Percentiles rank a stretch among this genome's conserved stretches.
Conservation (phyloP, 1,140 invertebrate genomes). For the Panulirus ornatus region DNA sequence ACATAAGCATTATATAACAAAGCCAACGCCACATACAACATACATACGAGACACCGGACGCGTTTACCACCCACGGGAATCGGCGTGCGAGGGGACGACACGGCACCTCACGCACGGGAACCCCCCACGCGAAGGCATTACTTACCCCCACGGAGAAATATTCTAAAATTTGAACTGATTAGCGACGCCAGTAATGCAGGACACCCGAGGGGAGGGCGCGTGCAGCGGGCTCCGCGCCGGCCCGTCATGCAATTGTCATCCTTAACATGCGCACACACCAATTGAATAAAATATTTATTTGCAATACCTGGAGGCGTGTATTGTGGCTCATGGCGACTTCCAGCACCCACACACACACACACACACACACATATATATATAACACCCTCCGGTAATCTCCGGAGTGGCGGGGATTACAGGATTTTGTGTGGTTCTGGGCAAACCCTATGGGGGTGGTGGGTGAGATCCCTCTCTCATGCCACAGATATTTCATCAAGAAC, state of each 20-base stretch:
- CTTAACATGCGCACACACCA: neutral
- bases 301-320: neutral
- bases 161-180: conserved; percentile 45
- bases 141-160: conserved; percentile 40
- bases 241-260: neutral
- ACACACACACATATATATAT: no score
- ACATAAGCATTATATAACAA: no score
- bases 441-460: no score
- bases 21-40: no score
- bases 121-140: conserved; percentile 5
- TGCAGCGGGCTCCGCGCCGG: neutral
- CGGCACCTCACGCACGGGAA: neutral
- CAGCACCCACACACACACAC: no score
- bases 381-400: no score
- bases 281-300: conserved; percentile 18
- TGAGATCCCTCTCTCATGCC: no score
- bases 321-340: neutral
- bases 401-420: neutral
- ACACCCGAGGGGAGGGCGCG: neutral
- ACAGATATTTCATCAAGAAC: no score
- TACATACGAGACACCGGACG: no score
- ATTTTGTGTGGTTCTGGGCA: no score
- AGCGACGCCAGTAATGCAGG: conserved; percentile 20
- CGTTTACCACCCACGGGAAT: neutral
- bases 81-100: conserved; percentile 1